phyloP scores from a whole-genome alignment of 2,113 vertebrate species.

The Bostrychus sinensis region DNA sequence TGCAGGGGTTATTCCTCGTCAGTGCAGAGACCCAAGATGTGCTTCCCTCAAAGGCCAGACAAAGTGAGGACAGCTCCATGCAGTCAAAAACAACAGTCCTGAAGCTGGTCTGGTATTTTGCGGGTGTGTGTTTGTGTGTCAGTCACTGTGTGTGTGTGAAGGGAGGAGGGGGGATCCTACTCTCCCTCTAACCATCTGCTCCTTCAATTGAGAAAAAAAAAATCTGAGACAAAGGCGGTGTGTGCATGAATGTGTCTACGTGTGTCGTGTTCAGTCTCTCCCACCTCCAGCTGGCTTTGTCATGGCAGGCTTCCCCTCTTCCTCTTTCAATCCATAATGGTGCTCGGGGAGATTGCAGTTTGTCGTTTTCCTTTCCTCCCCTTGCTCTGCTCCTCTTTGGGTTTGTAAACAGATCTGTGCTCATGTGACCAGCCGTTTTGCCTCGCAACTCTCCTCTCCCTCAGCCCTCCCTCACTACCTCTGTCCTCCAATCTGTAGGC shows the following conservation, averaged over 20 bases:
- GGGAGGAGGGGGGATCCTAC: conserved; percentile 63
- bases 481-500: conserved; percentile 73
- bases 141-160: conserved; percentile 44
- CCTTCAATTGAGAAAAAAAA: conserved; percentile 59
- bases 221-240: conserved; percentile 65
- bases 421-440: conserved; percentile 85
- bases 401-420: conserved; percentile 87
- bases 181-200: conserved; percentile 79
- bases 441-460: conserved; percentile 81
- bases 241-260: conserved; percentile 54
- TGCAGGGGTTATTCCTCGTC: conserved; percentile 69
- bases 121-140: conserved; percentile 54
- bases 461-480: conserved; percentile 66
- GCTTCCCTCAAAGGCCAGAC: conserved; percentile 65
- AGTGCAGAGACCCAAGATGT: conserved; percentile 41
- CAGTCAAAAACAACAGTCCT: conserved; percentile 61
- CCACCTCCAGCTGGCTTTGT: conserved; percentile 73
- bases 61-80: conserved; percentile 64
- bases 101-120: conserved; percentile 55
- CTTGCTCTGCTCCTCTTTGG: conserved; percentile 66
- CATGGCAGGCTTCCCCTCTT: conserved; percentile 65
- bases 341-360: conserved; percentile 47
- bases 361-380: conserved; percentile 45
- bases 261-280: conserved; percentile 54
- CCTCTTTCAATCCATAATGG: conserved; percentile 59